Percentiles rank a stretch among this genome's conserved stretches.
Evolutionary conservation across 1,140 invertebrate species (phyloP).

Genomic region (Tetramorium alpestre): DNA sequence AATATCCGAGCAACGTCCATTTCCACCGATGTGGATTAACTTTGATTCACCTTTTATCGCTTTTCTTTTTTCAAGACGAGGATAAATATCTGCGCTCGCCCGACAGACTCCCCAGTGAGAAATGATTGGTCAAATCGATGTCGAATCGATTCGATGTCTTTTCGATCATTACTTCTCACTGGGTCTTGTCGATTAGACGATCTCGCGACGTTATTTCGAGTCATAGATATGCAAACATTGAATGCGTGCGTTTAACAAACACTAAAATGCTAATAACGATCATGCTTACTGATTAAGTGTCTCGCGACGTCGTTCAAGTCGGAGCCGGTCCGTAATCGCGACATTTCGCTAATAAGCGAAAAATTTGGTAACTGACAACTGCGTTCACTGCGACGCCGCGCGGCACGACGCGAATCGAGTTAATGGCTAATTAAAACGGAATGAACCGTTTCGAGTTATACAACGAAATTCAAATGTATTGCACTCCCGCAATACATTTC

Average conservation of each 20-base stretch:
- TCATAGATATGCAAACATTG: not conserved
- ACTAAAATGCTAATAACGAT: not conserved
- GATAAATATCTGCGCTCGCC: too few species aligned
- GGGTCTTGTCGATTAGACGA: too few species aligned
- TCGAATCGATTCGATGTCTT: too few species aligned
- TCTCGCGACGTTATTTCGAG: too few species aligned
- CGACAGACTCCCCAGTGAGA: too few species aligned
- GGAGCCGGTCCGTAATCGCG: not conserved
- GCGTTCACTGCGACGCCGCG: not conserved
- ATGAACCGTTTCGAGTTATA: not conserved
- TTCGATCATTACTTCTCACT: too few species aligned
- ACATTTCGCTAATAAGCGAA: not conserved
- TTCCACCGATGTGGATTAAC: too few species aligned
- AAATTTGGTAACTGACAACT: not conserved
- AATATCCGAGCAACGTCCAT: too few species aligned
- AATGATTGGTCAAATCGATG: too few species aligned
- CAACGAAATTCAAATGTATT: constrained; percentile 5
- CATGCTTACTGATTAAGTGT: not conserved
- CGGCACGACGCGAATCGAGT: not conserved
- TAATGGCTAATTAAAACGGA: constrained; percentile 31
- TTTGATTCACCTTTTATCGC: too few species aligned
- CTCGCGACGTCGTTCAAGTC: not conserved
- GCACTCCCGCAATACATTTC: not conserved
- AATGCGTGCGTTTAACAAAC: not conserved
- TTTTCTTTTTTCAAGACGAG: too few species aligned